Percentiles rank a stretch among this genome's conserved stretches.
These are phyloP conservation scores for Aricia agestis DNA, from an alignment of 1,140 invertebrate species.

Conservation along the genomic window DNA sequence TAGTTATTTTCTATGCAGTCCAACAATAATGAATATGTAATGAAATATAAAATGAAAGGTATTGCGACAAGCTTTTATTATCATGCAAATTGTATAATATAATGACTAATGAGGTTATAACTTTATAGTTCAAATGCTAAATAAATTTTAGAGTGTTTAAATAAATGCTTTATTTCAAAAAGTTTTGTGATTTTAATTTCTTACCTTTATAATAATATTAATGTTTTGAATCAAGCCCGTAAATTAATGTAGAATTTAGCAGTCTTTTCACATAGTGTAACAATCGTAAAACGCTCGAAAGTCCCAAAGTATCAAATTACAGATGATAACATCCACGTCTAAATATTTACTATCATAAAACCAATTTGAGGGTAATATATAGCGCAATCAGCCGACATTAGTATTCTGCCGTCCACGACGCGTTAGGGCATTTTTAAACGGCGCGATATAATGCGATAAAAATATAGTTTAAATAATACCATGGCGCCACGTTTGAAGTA, in stretches of 20 bases:
- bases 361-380: slow-evolving; percentile 60
- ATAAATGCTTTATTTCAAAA: too few species aligned
- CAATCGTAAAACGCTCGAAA: slow-evolving; percentile 54
- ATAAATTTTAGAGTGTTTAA: too few species aligned
- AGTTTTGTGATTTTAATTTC: too few species aligned
- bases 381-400: slow-evolving; percentile 43
- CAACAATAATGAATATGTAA: too few species aligned
- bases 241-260: slow-evolving; percentile 17
- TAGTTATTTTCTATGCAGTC: too few species aligned
- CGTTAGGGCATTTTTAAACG: not conserved
- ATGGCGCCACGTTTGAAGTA: too few species aligned
- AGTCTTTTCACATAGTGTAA: slow-evolving; percentile 40
- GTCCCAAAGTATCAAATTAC: slow-evolving; percentile 63
- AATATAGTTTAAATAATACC: too few species aligned
- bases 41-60: too few species aligned
- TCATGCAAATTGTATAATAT: too few species aligned
- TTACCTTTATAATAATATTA: not conserved
- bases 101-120: too few species aligned
- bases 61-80: too few species aligned
- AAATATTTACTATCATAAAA: slow-evolving; percentile 68
- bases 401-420: not conserved
- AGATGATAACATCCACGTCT: slow-evolving; percentile 55
- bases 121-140: too few species aligned
- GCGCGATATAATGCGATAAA: not conserved
- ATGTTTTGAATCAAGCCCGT: not conserved